phyloP scores from a whole-genome alignment of 2,888 invertebrate species.

The Stenodera caucasica region DNA sequence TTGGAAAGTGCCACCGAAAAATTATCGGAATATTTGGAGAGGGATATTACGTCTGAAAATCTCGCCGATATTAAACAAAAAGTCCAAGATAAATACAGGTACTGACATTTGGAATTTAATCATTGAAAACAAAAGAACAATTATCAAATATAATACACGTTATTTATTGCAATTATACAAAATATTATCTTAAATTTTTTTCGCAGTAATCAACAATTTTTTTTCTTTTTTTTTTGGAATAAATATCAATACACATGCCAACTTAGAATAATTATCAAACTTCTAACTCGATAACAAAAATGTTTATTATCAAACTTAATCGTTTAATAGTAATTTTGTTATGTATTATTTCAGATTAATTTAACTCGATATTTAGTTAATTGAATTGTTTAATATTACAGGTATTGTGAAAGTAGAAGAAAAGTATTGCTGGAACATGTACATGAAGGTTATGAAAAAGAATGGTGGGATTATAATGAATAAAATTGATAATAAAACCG shows the following conservation, averaged over 20 bases:
- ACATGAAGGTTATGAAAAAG: constrained; percentile 98
- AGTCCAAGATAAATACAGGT: constrained; percentile 98
- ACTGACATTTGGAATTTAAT: constrained; percentile 36
- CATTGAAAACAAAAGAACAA: no score
- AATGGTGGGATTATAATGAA: constrained; percentile 96
- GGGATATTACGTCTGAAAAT: constrained; percentile 97
- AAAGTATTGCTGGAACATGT: constrained; percentile 96
- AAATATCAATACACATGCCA: no score
- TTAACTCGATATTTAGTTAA: no score
- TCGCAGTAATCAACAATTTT: no score
- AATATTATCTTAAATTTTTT: no score
- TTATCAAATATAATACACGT: no score
- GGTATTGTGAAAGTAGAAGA: constrained; percentile 97
- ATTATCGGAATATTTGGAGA: constrained; percentile 95
- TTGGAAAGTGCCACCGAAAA: constrained; percentile 97
- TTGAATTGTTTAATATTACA: constrained; percentile 55
- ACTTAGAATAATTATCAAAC: no score
- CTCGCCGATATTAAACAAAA: constrained; percentile 97
- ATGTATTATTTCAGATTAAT: no score
- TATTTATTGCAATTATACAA: no score
- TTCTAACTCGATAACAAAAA: no score
- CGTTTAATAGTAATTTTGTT: constrained; percentile 8
- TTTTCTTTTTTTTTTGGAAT: no score
- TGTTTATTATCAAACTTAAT: constrained; percentile 5
- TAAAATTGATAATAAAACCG: constrained; percentile 53